Evolutionary conservation across 2,797 vertebrate species (phyloP).

Genomic region (Spheniscus humboldti): DNA sequence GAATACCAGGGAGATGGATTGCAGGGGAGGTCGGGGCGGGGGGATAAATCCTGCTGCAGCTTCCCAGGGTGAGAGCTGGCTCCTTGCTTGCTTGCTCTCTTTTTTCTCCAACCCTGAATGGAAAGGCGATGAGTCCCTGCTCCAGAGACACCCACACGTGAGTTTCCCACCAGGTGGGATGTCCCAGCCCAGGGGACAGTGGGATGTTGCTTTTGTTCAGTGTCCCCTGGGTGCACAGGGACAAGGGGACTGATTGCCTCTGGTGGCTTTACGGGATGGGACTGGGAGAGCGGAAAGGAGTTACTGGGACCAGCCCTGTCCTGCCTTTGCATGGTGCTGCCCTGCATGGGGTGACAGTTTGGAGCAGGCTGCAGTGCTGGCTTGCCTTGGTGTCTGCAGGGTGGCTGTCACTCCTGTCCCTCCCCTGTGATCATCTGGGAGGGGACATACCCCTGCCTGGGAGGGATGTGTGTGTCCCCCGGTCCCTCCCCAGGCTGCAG

Average conservation of each 20-base stretch:
- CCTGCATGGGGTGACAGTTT: neutral
- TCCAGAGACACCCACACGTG: neutral
- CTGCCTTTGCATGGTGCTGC: neutral
- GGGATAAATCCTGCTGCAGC: neutral
- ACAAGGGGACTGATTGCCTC: neutral
- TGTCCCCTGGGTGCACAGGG: neutral
- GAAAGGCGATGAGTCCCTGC: neutral
- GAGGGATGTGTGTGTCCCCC: neutral
- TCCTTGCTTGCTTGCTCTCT: neutral
- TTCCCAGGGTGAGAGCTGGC: neutral
- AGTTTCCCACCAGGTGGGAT: neutral
- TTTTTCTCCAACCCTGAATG: neutral
- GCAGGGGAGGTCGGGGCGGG: neutral
- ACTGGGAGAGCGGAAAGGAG: neutral
- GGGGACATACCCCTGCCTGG: neutral
- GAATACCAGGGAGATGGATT: neutral
- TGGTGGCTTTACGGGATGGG: neutral
- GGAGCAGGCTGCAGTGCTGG: neutral
- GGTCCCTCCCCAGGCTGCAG: neutral
- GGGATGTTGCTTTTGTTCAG: neutral
- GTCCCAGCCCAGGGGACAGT: neutral
- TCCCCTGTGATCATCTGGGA: neutral
- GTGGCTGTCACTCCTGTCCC: neutral
- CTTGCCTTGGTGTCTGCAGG: neutral
- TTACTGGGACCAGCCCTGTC: neutral